phyloP scores from a whole-genome alignment of 2,888 invertebrate species.

The Campoletis raptor region DNA sequence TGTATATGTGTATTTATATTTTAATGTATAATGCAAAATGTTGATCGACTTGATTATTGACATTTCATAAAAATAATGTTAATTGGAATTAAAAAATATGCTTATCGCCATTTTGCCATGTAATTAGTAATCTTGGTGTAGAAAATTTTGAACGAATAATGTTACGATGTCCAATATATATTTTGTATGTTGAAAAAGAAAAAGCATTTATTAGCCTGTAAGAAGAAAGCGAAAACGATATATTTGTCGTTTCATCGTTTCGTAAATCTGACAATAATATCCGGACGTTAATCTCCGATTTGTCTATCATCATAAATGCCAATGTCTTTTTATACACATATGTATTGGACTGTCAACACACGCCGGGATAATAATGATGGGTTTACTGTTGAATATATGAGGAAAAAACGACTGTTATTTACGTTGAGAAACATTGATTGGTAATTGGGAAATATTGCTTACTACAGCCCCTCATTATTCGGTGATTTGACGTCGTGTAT shows the following conservation, averaged over 20 bases:
- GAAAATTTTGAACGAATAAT: neutral
- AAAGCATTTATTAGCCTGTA: neutral
- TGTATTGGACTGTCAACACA: conserved; percentile 12
- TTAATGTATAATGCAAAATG: neutral
- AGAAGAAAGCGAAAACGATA: neutral
- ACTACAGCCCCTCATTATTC: conserved; percentile 12
- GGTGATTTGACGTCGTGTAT: neutral
- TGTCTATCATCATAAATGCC: conserved; percentile 2
- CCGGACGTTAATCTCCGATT: conserved; percentile 26
- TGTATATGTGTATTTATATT: neutral
- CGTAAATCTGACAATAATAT: conserved; percentile 8
- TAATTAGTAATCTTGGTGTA: conserved; percentile 3
- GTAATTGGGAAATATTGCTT: conserved; percentile 32
- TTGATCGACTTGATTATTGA: neutral
- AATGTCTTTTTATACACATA: neutral
- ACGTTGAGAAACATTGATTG: neutral
- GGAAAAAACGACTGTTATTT: neutral
- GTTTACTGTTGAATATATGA: neutral
- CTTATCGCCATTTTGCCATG: neutral
- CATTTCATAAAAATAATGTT: neutral
- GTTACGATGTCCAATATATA: neutral
- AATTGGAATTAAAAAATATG: neutral
- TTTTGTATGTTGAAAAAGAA: neutral
- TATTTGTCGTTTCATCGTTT: neutral
- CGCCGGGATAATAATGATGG: conserved; percentile 17